Conservation (phyloP, 2,888 invertebrate genomes). For the Bursaphelenchus okinawaensis region DNA sequence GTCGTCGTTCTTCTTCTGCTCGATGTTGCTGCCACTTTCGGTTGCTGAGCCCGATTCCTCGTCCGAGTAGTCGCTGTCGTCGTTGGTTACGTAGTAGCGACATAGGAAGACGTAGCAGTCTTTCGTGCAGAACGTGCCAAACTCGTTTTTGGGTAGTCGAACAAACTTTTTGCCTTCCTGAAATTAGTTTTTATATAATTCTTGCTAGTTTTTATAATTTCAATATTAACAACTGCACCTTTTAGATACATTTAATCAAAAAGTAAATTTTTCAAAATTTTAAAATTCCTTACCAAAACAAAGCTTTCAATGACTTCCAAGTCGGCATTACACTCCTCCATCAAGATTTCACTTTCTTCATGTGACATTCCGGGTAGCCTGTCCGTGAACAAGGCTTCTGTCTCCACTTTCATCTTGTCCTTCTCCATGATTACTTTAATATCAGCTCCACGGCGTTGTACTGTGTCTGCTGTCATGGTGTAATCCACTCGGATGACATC, state of each 20-base stretch:
- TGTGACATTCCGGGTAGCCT: constrained; percentile 76
- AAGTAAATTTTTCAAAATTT: constrained; percentile 12
- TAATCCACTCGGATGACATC: constrained; percentile 98
- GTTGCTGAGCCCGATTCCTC: constrained; percentile 19
- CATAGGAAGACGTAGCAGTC: constrained; percentile 98
- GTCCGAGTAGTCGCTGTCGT: constrained; percentile 58
- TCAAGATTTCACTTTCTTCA: constrained; percentile 52
- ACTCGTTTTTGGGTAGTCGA: constrained; percentile 86
- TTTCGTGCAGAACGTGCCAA: constrained; percentile 79
- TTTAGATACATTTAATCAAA: no score
- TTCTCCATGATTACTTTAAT: constrained; percentile 67
- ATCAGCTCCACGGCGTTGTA: constrained; percentile 90
- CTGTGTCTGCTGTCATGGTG: constrained; percentile 93
- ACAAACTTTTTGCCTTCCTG: constrained; percentile 89
- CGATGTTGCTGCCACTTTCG: constrained; percentile 9
- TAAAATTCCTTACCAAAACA: constrained; percentile 65
- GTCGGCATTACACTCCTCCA: constrained; percentile 89
- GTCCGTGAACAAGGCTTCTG: constrained; percentile 89
- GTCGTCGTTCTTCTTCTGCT: constrained; percentile 28
- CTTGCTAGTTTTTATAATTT: not conserved
- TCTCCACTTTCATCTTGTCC: constrained; percentile 71
- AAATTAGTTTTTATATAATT: constrained; percentile 11
- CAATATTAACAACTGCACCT: not conserved
- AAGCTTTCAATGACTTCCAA: constrained; percentile 95
- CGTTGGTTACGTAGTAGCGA: constrained; percentile 78